A percentile compares a stretch with the other conserved stretches of the same genome.
phyloP scores from a whole-genome alignment of 2,888 invertebrate genomes.

The Anodontia alba region DNA sequence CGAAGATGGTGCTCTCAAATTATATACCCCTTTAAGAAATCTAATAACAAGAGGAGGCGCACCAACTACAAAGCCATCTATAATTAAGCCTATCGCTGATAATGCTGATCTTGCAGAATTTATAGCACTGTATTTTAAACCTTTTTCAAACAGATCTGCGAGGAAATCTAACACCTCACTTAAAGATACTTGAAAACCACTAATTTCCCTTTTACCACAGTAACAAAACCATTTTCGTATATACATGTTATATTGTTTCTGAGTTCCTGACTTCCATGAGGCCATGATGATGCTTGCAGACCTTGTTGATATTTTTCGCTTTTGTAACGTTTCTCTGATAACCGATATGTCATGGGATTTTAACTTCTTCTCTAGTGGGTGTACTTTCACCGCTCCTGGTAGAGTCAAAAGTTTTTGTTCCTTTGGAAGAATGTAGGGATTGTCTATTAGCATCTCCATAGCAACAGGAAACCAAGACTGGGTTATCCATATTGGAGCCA shows the following conservation, averaged over 20 bases:
- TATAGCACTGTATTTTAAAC: not conserved
- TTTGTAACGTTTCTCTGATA: conserved; percentile 26
- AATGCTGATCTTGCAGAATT: conserved; percentile 25
- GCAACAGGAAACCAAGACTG: no score
- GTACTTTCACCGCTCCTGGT: no score
- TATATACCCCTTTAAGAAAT: conserved; percentile 28
- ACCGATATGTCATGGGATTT: not conserved
- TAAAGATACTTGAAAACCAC: conserved; percentile 27
- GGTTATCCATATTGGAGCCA: no score
- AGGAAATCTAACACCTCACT: conserved; percentile 12
- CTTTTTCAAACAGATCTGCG: not conserved
- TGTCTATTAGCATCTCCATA: no score
- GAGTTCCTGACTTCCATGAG: conserved; percentile 33
- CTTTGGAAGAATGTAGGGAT: no score
- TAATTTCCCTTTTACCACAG: conserved; percentile 34
- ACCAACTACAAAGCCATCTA: conserved; percentile 18
- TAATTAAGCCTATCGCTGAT: conserved; percentile 7
- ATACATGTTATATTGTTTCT: conserved; percentile 38
- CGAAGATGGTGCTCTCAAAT: not conserved
- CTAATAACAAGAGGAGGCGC: conserved; percentile 17
- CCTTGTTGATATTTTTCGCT: conserved; percentile 3
- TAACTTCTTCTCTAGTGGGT: no score
- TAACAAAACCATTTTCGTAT: conserved; percentile 20
- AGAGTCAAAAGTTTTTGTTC: no score
- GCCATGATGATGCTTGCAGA: no score